Evolutionary conservation across 1,140 invertebrate species (phyloP).

Genomic region (Atta texana): DNA sequence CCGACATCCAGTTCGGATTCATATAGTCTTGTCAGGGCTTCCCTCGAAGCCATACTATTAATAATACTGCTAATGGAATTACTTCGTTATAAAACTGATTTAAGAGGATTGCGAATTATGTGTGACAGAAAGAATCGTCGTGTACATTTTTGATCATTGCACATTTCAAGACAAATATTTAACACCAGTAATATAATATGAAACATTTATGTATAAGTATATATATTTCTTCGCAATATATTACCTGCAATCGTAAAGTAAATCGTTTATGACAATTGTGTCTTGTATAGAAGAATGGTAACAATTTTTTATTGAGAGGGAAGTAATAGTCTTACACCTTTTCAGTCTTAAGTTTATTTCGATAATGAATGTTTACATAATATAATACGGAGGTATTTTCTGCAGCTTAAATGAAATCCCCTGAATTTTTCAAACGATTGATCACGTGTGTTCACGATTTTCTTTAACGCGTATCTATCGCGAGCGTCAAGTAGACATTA

Average conservation of each 20-base stretch:
- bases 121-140: constrained; percentile 44
- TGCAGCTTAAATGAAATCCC: constrained; percentile 81
- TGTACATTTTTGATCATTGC: constrained; percentile 2
- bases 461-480: constrained; percentile 53
- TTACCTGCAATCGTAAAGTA: background rate
- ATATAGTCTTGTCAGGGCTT: constrained; percentile 84
- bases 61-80: constrained; percentile 79
- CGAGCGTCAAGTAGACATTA: constrained; percentile 64
- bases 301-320: background rate
- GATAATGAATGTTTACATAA: constrained; percentile 84
- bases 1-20: constrained; percentile 57
- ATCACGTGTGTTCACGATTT: constrained; percentile 54
- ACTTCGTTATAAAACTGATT: constrained; percentile 80
- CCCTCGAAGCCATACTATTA: constrained; percentile 80
- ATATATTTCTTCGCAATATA: background rate
- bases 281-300: background rate
- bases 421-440: constrained; percentile 75
- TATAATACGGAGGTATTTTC: constrained; percentile 83
- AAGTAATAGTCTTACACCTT: constrained; percentile 40
- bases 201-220: background rate
- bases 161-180: constrained; percentile 27
- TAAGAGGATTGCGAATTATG: constrained; percentile 78
- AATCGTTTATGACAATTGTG: background rate
- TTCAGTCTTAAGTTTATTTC: constrained; percentile 85
- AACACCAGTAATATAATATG: background rate